Evolutionary conservation across 2,797 vertebrate species (phyloP).

Genomic region (Lepus townsendii): DNA sequence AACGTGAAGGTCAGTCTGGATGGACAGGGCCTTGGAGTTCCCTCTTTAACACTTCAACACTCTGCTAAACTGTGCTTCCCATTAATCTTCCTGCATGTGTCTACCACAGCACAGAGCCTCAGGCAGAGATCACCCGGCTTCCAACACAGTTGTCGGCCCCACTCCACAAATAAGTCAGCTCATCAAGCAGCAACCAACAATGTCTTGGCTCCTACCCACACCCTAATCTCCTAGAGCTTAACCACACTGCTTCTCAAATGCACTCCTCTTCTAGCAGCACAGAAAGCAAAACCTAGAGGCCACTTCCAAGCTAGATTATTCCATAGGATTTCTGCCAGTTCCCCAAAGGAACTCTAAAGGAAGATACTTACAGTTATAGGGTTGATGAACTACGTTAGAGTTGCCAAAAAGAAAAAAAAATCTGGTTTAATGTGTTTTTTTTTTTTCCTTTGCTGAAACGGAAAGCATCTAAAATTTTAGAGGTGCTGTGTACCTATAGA

Average conservation of each 20-base stretch:
- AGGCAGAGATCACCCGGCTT: constrained; percentile 15
- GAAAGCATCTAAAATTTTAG: constrained; percentile 70
- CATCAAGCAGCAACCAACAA: constrained; percentile 57
- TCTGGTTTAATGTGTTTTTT: constrained; percentile 6
- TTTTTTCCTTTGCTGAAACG: constrained; percentile 41
- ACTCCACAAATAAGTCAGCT: constrained; percentile 67
- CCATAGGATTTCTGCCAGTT: constrained; percentile 54
- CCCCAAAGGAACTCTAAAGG: constrained; percentile 21
- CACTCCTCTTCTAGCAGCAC: constrained; percentile 9
- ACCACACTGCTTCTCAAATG: constrained; percentile 50
- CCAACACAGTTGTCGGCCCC: not conserved
- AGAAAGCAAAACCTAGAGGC: constrained; percentile 62
- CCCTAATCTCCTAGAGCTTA: constrained; percentile 59
- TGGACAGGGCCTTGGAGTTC: constrained; percentile 48
- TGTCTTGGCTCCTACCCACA: constrained; percentile 49
- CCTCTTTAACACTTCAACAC: constrained; percentile 68
- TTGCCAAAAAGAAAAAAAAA: not conserved
- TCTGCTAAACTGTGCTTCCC: constrained; percentile 45
- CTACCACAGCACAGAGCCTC: constrained; percentile 44
- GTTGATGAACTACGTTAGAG: constrained; percentile 50
- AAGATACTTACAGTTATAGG: constrained; percentile 53
- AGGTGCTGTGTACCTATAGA: constrained; percentile 69
- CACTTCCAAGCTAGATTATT: constrained; percentile 48
- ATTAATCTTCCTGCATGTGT: constrained; percentile 64
- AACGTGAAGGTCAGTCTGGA: constrained; percentile 74